phyloP scores from a whole-genome alignment of 2,797 vertebrate species.

The Capromys pilorides region DNA sequence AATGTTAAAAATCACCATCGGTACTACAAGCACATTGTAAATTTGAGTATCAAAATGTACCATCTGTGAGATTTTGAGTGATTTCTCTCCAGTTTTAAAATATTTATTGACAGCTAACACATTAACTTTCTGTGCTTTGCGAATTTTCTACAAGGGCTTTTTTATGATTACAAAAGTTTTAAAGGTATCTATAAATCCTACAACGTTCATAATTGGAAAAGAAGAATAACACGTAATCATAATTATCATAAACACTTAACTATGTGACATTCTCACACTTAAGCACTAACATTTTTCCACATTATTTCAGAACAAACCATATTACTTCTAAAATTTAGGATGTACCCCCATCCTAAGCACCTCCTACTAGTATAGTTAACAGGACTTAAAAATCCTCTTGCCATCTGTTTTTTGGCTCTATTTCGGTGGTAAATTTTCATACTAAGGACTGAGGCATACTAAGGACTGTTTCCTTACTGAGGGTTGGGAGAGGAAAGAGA shows the following conservation, averaged over 20 bases:
- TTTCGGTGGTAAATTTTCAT: slow-evolving; percentile 54
- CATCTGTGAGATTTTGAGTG: slow-evolving; percentile 5
- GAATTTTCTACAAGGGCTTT: slow-evolving; percentile 48
- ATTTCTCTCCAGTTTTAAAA: slow-evolving; percentile 36
- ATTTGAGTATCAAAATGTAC: slow-evolving; percentile 49
- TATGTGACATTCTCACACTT: slow-evolving; percentile 27
- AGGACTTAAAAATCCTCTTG: slow-evolving; percentile 73
- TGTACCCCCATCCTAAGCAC: slow-evolving; percentile 62
- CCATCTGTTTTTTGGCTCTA: slow-evolving; percentile 62
- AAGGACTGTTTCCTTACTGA: slow-evolving; percentile 71
- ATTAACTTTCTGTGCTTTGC: slow-evolving; percentile 15
- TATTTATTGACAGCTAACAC: neutral
- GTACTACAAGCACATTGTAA: slow-evolving; percentile 56
- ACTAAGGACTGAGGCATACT: slow-evolving; percentile 68
- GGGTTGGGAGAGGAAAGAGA: neutral
- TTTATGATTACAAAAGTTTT: slow-evolving; percentile 56
- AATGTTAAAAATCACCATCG: slow-evolving; percentile 42
- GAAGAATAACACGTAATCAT: slow-evolving; percentile 54
- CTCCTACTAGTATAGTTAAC: slow-evolving; percentile 60
- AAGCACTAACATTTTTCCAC: slow-evolving; percentile 39
- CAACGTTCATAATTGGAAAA: slow-evolving; percentile 44
- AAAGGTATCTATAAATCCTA: slow-evolving; percentile 37
- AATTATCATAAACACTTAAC: slow-evolving; percentile 7
- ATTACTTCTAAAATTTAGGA: slow-evolving; percentile 65
- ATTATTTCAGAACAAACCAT: slow-evolving; percentile 57